A percentile compares a stretch with the other conserved stretches of the same genome.
These are phyloP conservation scores for Elegia similella DNA, from an alignment of 2,888 invertebrate genomes.

Conservation along the genomic window DNA sequence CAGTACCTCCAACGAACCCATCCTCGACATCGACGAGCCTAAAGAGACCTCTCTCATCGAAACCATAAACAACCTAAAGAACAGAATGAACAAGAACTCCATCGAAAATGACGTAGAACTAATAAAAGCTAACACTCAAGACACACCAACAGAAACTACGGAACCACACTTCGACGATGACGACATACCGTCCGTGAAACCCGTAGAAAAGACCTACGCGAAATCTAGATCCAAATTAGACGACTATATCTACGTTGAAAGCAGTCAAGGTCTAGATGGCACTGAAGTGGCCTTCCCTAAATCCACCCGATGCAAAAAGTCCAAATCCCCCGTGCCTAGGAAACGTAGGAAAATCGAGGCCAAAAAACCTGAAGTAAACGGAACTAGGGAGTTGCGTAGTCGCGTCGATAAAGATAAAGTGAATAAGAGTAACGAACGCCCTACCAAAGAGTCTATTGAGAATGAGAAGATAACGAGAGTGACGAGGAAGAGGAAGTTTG, in stretches of 20 bases:
- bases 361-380: constrained; percentile 39
- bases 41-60: constrained; percentile 49
- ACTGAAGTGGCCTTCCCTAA: constrained; percentile 65
- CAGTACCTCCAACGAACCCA: constrained; percentile 38
- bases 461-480: constrained; percentile 60
- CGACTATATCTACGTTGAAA: constrained; percentile 70
- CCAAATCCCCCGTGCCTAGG: constrained; percentile 57
- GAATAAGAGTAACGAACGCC: constrained; percentile 32
- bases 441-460: constrained; percentile 71
- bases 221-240: constrained; percentile 68
- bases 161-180: constrained; percentile 55
- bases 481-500: constrained; percentile 60
- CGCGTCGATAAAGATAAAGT: constrained; percentile 37
- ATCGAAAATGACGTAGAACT: constrained; percentile 70
- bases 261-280: constrained; percentile 61
- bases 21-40: constrained; percentile 35
- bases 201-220: constrained; percentile 67
- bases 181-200: constrained; percentile 63
- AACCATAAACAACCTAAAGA: constrained; percentile 59
- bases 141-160: constrained; percentile 52
- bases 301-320: constrained; percentile 47
- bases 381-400: constrained; percentile 43
- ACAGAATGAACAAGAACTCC: constrained; percentile 61
- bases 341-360: constrained; percentile 69
- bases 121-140: constrained; percentile 62